phyloP scores from a whole-genome alignment of 2,888 invertebrate genomes.

The Caenorhabditis auriculariae region DNA sequence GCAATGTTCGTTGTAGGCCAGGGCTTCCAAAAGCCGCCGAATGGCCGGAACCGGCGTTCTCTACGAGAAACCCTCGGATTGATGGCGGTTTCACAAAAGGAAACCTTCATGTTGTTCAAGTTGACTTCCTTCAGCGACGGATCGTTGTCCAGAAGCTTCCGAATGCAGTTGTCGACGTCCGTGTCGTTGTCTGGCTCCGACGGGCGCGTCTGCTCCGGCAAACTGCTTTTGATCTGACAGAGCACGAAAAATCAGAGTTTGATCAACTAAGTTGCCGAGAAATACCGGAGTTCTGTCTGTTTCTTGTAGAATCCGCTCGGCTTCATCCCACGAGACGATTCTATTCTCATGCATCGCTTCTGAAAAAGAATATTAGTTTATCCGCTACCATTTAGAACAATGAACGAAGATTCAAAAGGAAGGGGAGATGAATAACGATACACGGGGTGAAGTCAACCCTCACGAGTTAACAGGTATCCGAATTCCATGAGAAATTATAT shows the following conservation, averaged over 20 bases:
- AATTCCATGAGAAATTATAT: no score
- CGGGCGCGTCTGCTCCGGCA: constrained; percentile 60
- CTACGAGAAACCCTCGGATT: constrained; percentile 22
- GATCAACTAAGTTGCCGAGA: no score
- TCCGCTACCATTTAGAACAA: no score
- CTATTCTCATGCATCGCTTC: constrained; percentile 62
- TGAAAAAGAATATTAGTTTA: constrained; percentile 36
- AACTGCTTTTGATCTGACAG: constrained; percentile 47
- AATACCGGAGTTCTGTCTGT: constrained; percentile 34
- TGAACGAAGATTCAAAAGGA: no score
- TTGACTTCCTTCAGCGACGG: constrained; percentile 86
- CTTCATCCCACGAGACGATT: constrained; percentile 62
- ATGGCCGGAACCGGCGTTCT: constrained; percentile 66
- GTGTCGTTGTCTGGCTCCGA: constrained; percentile 91
- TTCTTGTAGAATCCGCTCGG: constrained; percentile 54
- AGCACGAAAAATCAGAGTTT: neutral
- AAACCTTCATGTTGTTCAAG: constrained; percentile 95
- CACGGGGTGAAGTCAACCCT: no score
- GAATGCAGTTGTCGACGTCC: constrained; percentile 78
- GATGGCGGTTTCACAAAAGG: neutral
- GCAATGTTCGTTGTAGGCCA: constrained; percentile 86
- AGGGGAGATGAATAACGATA: no score
- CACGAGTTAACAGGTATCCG: no score
- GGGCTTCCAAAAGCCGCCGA: constrained; percentile 81
- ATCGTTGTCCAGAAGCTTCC: constrained; percentile 72